Evolutionary conservation across 2,113 vertebrate genomes (phyloP).

Genomic region (Illadopsis cleaveri): DNA sequence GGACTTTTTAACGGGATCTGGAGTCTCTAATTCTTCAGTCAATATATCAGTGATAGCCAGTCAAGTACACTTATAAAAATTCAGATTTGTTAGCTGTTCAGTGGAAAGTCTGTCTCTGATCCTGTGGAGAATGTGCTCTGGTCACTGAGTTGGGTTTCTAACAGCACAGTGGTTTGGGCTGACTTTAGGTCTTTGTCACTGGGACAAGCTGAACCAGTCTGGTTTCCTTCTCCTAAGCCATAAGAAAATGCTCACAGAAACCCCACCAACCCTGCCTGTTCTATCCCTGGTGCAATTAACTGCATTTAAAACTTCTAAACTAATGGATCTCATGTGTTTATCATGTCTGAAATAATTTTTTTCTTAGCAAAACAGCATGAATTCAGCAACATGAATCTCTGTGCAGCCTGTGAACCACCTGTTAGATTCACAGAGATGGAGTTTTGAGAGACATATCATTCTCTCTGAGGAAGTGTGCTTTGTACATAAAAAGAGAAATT

Average conservation of each 20-base stretch:
- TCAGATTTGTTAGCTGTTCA: neutral
- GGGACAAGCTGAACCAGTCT: neutral
- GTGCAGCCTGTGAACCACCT: neutral
- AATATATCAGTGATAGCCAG: neutral
- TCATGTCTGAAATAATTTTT: neutral
- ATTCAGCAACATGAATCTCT: neutral
- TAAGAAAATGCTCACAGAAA: neutral
- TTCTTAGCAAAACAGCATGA: neutral
- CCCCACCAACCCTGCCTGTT: rapidly evolving
- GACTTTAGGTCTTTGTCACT: neutral
- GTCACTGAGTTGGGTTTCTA: neutral
- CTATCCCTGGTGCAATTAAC: neutral
- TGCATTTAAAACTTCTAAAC: neutral
- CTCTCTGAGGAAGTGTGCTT: neutral
- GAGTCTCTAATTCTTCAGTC: neutral
- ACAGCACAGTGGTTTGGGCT: neutral
- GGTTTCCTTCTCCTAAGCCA: neutral
- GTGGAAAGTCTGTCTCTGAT: neutral
- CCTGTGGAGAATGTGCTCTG: neutral
- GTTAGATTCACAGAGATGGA: neutral
- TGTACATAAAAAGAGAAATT: neutral
- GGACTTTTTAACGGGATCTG: neutral
- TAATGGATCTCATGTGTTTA: neutral
- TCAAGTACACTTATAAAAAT: neutral
- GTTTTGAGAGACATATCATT: neutral